Evolutionary conservation across 1,140 invertebrate genomes (phyloP), one percentile per base, ranked within the genome.

Genomic region (Drosophila pachea): DNA sequence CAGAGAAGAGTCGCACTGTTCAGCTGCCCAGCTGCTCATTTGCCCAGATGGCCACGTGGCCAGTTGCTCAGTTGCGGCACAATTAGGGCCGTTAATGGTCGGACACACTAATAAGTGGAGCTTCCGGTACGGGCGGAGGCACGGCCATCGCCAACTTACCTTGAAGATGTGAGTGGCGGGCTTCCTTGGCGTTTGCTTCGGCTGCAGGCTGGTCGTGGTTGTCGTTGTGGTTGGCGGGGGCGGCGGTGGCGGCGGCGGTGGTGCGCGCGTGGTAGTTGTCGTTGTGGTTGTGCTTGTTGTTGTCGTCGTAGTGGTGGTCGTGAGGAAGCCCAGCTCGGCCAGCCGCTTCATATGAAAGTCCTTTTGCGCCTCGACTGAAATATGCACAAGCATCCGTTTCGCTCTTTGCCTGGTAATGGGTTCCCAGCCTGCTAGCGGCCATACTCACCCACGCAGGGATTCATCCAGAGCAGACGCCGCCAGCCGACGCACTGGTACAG

Each of bases 401-500:
- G 2, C 53, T 7, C 22, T 11, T n/a, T 35, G 12, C 29, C 8
- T 4, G 11, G 66, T 49, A 67, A 66, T 58, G 22, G 49, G n/a
- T n/a, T 42, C 2, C n/a, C 12, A 36, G 35, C 8, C 4, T 9
- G 8, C 35, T 36, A 6, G 35, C 4, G 36, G 42, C 12, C 43
- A 7, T 16, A 91, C 95, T 94, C 90, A 97, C 96, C 95, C 54
- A 97, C 95, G 88, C 96, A 97, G 5, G 95, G 95, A 88, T 97
- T 97, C 50, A 97, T 93, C 95, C 96, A 97, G 4, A 97, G 92
- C n/a, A 97, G 91, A 47, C 95, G 89, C 76, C 97, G 95, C 96
- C 96, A 97, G 42, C 95, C 96, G 3, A 97, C 90, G 76, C 96
- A 97, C 65, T 96, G 95, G 88, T 96, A 95, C 0, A 96, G 90